Conservation (phyloP, 1,140 invertebrate genomes). For the Mactra quadrangularis region DNA sequence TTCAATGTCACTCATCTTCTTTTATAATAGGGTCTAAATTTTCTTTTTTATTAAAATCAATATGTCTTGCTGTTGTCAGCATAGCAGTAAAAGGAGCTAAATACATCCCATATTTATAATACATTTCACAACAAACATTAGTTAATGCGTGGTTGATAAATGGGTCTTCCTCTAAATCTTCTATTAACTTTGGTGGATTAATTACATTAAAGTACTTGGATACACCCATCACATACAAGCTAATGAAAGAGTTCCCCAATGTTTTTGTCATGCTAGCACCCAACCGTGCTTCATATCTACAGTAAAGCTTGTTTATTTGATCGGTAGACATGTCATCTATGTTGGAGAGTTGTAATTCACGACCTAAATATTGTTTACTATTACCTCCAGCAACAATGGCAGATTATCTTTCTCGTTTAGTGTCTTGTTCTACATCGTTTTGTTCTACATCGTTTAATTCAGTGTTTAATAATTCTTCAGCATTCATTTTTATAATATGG, state of each 20-base stretch:
- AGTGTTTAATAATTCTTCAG: conserved; percentile 43
- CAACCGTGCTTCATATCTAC: conserved; percentile 50
- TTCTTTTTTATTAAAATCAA: background rate
- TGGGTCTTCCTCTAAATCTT: conserved; percentile 33
- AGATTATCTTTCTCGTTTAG: conserved; percentile 42
- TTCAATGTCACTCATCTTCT: conserved; percentile 20
- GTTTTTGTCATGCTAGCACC: conserved; percentile 46
- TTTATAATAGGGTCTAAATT: background rate
- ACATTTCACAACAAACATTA: conserved; percentile 10
- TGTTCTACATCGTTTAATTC: too few relatives aligned
- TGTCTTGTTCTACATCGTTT: conserved; percentile 15
- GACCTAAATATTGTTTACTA: conserved; percentile 33
- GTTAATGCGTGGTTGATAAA: conserved; percentile 14
- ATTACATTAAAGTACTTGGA: background rate
- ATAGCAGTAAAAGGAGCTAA: conserved; percentile 30
- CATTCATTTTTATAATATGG: conserved; percentile 35
- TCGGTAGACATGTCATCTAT: conserved; percentile 35
- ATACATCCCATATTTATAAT: conserved; percentile 29
- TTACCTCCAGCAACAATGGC: conserved; percentile 33
- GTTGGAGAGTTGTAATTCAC: conserved; percentile 34
- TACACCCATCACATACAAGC: conserved; percentile 5
- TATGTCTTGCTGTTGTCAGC: conserved; percentile 11
- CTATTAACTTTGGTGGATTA: conserved; percentile 27
- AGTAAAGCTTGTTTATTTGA: conserved; percentile 43
- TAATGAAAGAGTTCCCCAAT: conserved; percentile 44